Percentiles rank a stretch among this genome's conserved stretches.
Evolutionary conservation across 2,113 vertebrate species (phyloP).

Genomic region (Acrocephalus kingi): DNA sequence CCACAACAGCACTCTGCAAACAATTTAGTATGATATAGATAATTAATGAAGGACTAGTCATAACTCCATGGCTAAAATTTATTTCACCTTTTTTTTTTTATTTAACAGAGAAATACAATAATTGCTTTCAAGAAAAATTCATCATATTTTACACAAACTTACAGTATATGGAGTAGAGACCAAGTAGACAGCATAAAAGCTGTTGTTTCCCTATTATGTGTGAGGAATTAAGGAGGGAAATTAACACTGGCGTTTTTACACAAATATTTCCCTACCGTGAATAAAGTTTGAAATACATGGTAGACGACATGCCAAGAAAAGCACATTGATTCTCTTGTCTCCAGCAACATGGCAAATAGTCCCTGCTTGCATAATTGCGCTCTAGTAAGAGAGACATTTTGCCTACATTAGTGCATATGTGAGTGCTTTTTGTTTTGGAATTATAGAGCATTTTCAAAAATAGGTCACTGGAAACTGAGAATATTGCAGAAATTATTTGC

Average conservation of each 20-base stretch:
- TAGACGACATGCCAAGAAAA: background rate
- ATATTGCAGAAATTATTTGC: conserved; percentile 46
- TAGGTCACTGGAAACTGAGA: conserved; percentile 30
- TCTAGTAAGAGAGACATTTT: background rate
- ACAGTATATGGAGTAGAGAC: background rate
- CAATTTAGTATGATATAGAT: background rate
- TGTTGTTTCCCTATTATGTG: background rate
- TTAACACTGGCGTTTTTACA: background rate
- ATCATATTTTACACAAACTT: background rate
- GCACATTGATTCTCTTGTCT: conserved; percentile 1
- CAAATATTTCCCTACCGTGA: background rate
- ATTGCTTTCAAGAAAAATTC: background rate
- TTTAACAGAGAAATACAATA: background rate
- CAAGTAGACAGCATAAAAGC: background rate
- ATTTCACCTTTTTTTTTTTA: background rate
- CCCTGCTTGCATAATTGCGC: conserved; percentile 9
- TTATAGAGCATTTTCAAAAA: conserved; percentile 20
- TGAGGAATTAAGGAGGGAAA: background rate
- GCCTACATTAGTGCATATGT: background rate
- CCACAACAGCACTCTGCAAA: background rate
- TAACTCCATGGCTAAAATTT: background rate
- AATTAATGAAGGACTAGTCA: background rate
- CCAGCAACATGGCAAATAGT: background rate
- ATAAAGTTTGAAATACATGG: background rate
- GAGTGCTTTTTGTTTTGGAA: conserved; percentile 27